Percentiles rank a stretch among this genome's conserved stretches.
Evolutionary conservation across 2,113 vertebrate genomes (phyloP).

Genomic region (Prinia subflava): DNA sequence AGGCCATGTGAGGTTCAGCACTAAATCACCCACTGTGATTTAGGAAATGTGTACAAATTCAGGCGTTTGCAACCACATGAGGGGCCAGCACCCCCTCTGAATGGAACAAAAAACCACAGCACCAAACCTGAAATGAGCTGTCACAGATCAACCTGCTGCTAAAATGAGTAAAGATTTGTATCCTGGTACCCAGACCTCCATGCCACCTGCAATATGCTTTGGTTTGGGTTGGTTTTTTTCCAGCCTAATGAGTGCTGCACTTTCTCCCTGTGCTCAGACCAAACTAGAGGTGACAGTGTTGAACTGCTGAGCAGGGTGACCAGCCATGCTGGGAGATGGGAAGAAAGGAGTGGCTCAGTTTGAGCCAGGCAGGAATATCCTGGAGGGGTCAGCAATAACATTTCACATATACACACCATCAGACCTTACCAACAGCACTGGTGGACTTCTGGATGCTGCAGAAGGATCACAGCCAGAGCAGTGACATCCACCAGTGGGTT

Average conservation of each 20-base stretch:
- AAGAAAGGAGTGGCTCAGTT: neutral
- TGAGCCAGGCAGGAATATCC: neutral
- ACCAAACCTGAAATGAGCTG: neutral
- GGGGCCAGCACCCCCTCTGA: neutral
- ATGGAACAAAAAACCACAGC: neutral
- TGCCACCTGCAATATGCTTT: neutral
- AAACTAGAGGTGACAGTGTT: neutral
- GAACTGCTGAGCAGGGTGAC: neutral
- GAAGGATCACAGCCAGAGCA: neutral
- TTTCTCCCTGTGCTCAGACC: neutral
- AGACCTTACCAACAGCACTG: neutral
- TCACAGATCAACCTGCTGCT: neutral
- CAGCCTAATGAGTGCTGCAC: neutral
- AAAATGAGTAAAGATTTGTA: neutral
- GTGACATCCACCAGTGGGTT: neutral
- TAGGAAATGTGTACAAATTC: neutral
- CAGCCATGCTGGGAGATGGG: rapidly evolving
- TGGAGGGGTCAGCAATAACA: neutral
- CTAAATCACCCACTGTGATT: neutral
- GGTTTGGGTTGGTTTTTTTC: neutral
- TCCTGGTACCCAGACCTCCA: neutral
- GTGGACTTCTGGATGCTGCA: neutral
- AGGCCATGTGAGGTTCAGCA: neutral
- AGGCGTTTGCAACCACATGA: neutral
- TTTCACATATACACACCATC: neutral